Conservation (phyloP, 2,113 vertebrate species). For the Protobothrops flavoviridis region DNA sequence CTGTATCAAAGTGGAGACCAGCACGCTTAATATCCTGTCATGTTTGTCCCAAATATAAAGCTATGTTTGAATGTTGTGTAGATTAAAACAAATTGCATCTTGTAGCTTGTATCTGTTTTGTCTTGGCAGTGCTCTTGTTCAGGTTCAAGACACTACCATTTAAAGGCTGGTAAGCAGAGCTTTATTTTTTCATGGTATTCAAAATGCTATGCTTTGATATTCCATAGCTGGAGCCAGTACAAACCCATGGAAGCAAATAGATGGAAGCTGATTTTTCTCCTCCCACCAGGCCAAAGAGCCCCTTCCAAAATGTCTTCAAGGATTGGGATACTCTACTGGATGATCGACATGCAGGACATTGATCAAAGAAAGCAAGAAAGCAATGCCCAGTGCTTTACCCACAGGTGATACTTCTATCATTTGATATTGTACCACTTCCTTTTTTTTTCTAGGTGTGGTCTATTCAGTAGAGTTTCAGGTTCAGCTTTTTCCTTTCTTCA, state of each 20-base stretch:
- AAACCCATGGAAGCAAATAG: background rate
- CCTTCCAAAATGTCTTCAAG: background rate
- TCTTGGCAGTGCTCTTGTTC: background rate
- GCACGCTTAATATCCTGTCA: background rate
- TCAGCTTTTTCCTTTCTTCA: background rate
- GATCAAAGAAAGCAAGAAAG: background rate
- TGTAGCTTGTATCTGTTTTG: background rate
- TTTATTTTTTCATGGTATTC: background rate
- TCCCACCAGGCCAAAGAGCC: background rate
- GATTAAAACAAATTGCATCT: background rate
- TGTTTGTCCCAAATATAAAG: background rate
- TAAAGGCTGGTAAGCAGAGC: background rate
- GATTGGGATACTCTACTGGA: background rate
- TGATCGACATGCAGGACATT: background rate
- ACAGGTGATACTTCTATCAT: background rate
- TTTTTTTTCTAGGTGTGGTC: background rate
- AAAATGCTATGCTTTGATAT: background rate
- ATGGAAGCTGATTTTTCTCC: background rate
- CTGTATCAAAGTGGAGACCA: background rate
- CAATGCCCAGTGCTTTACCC: background rate
- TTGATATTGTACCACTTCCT: background rate
- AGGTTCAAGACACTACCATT: background rate
- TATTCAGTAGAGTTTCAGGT: background rate
- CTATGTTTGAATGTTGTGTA: background rate
- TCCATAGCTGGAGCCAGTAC: background rate